These are phyloP conservation scores for Torymus auratus DNA, from an alignment of 2,888 invertebrate genomes.

Conservation along the genomic window DNA sequence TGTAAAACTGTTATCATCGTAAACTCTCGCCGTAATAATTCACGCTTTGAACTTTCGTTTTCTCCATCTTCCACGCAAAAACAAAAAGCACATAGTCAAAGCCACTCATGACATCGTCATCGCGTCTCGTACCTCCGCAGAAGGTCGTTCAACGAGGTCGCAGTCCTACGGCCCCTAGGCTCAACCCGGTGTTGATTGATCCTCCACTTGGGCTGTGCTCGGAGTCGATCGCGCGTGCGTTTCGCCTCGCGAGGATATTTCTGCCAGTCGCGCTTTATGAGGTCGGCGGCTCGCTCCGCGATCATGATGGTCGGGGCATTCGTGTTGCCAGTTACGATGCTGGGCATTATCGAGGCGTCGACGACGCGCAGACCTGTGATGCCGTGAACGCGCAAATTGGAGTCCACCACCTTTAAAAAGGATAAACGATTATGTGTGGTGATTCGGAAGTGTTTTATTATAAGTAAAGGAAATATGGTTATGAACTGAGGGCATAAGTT, in stretches of 20 bases:
- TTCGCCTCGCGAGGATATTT: neutral
- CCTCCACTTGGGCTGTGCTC: neutral
- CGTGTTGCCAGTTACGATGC: slow-evolving; percentile 87
- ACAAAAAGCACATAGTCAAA: too few relatives aligned
- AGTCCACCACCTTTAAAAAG: slow-evolving; percentile 82
- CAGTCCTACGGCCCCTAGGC: too few relatives aligned
- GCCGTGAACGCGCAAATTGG: slow-evolving; percentile 83
- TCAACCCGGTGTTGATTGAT: neutral
- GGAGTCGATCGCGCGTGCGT: neutral
- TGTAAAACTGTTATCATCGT: too few relatives aligned
- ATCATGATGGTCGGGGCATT: slow-evolving; percentile 91
- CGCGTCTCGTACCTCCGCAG: too few relatives aligned
- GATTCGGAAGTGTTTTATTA: too few relatives aligned
- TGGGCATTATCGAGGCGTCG: slow-evolving; percentile 91
- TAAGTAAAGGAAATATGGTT: too few relatives aligned
- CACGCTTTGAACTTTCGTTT: too few relatives aligned
- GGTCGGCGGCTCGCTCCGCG: slow-evolving; percentile 88
- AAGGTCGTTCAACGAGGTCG: too few relatives aligned
- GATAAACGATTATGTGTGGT: neutral
- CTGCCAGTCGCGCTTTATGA: slow-evolving; percentile 86
- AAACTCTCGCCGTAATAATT: too few relatives aligned
- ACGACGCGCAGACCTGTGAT: slow-evolving; percentile 84
- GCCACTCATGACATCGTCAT: too few relatives aligned
- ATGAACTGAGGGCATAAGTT: too few relatives aligned
- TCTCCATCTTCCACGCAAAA: too few relatives aligned